Evolutionary conservation across 2,113 vertebrate genomes (phyloP).

Genomic region (Nesospiza acunhae): DNA sequence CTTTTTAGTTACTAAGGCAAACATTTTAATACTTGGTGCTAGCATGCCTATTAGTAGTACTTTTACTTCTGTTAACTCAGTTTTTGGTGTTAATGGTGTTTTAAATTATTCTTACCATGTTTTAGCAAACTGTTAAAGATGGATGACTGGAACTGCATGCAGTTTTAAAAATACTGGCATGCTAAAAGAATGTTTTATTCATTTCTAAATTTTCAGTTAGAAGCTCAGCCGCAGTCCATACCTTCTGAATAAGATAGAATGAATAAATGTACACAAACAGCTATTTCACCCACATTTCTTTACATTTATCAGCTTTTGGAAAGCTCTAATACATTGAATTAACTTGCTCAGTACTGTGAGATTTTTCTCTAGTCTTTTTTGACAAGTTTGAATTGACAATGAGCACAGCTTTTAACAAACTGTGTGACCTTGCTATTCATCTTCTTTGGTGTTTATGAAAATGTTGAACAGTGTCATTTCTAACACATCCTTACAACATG

Average conservation of each 20-base stretch:
- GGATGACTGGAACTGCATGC: neutral
- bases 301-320: neutral
- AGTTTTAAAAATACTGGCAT: neutral
- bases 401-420: neutral
- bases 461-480: neutral
- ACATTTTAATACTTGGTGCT: neutral
- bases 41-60: neutral
- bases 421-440: neutral
- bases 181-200: neutral
- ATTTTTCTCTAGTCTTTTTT: neutral
- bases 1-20: neutral
- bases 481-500: neutral
- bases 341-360: neutral
- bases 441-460: slow-evolving; percentile 10
- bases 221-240: neutral
- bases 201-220: neutral
- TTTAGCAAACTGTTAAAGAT: neutral
- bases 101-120: neutral
- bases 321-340: neutral
- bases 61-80: neutral
- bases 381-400: neutral
- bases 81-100: neutral
- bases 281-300: neutral
- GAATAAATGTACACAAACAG: neutral
- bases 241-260: neutral